These are phyloP conservation scores for Pelmatolapia mariae DNA, from an alignment of 2,113 vertebrate species.

Conservation along the genomic window DNA sequence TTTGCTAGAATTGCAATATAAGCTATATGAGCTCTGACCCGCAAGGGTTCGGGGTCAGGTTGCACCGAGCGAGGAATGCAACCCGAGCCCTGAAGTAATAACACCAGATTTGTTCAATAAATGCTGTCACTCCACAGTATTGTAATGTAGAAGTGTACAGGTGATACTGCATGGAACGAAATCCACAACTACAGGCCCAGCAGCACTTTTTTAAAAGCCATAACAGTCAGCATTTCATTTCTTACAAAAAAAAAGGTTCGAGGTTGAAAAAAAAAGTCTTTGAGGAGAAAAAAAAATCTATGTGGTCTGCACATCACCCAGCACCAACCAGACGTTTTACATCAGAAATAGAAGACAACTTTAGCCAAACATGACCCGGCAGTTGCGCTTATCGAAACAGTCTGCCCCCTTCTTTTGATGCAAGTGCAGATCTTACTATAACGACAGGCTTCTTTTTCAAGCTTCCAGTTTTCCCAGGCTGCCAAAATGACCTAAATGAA, in stretches of 20 bases:
- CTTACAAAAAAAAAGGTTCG: neutral
- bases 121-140: neutral
- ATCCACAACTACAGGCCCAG: constrained; percentile 22
- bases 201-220: neutral
- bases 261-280: neutral
- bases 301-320: neutral
- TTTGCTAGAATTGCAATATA: neutral
- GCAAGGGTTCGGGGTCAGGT: neutral
- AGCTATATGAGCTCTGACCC: neutral
- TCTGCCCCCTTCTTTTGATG: constrained; percentile 1
- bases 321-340: constrained; percentile 45
- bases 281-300: neutral
- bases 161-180: neutral
- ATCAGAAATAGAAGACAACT: constrained; percentile 67
- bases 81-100: neutral
- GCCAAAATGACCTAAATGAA: constrained; percentile 67
- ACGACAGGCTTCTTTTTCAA: constrained; percentile 15
- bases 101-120: neutral
- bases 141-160: neutral
- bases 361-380: neutral
- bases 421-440: neutral
- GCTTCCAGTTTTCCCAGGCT: constrained; percentile 51
- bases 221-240: neutral
- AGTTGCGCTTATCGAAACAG: neutral
- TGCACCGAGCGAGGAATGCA: neutral